phyloP scores from a whole-genome alignment of 2,113 vertebrate species.

The Cacatua alba region DNA sequence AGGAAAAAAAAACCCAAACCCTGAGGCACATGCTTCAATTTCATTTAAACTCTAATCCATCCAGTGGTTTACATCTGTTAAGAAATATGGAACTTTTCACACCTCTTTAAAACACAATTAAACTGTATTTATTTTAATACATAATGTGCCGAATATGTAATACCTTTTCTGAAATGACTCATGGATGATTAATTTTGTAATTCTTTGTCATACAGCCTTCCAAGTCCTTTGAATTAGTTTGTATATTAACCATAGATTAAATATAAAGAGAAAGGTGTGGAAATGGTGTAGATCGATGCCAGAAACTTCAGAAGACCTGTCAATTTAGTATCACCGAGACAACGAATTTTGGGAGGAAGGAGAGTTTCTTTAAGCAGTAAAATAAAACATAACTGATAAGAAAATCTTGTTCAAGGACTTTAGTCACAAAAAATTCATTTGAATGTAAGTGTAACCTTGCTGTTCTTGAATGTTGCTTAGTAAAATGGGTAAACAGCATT shows the following conservation, averaged over 20 bases:
- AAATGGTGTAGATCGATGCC: background rate
- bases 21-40: constrained; percentile 5
- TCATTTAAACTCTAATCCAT: constrained; percentile 11
- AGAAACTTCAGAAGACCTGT: background rate
- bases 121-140: constrained; percentile 13
- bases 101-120: constrained; percentile 62
- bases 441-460: background rate
- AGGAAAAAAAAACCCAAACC: background rate
- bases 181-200: background rate
- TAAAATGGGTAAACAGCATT: background rate
- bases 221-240: constrained; percentile 18
- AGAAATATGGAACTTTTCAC: constrained; percentile 49
- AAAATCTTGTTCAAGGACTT: background rate
- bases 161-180: constrained; percentile 40
- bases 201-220: background rate
- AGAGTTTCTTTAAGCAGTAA: background rate
- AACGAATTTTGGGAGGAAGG: background rate
- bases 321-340: background rate
- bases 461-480: background rate
- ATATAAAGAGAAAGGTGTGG: background rate
- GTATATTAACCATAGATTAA: background rate
- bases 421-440: background rate
- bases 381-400: background rate
- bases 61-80: constrained; percentile 39
- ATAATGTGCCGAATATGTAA: background rate